Evolutionary conservation across 2,797 vertebrate genomes (phyloP).

Genomic region (Lacerta bilineata): DNA sequence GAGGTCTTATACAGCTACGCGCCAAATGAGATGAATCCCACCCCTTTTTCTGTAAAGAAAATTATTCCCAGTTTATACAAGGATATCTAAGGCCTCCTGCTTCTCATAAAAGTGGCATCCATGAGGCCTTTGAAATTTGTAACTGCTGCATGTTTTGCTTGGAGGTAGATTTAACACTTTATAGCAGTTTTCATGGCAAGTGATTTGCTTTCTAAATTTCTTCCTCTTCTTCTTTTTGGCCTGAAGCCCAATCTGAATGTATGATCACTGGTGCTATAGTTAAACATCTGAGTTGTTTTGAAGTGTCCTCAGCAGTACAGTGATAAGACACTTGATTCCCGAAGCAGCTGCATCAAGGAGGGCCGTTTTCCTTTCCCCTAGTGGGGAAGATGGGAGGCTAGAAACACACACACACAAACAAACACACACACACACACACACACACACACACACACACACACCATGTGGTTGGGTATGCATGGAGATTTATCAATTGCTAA

Average conservation of each 20-base stretch:
- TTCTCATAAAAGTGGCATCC: slow-evolving; percentile 82
- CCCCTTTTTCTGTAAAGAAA: slow-evolving; percentile 63
- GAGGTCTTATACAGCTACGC: slow-evolving; percentile 49
- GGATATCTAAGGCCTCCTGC: slow-evolving; percentile 80
- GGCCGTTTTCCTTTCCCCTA: slow-evolving; percentile 76
- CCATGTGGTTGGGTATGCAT: background rate
- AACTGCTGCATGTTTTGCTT: slow-evolving; percentile 83
- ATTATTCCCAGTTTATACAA: slow-evolving; percentile 81
- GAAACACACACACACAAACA: background rate
- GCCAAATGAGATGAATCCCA: slow-evolving; percentile 73
- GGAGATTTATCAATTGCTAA: slow-evolving; percentile 23
- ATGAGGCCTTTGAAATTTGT: slow-evolving; percentile 86
- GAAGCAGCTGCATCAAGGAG: slow-evolving; percentile 64
- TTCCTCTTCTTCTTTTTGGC: slow-evolving; percentile 71
- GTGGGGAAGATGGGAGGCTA: slow-evolving; percentile 73
- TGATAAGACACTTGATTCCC: slow-evolving; percentile 74
- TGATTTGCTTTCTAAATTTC: slow-evolving; percentile 67
- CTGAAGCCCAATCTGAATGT: slow-evolving; percentile 83
- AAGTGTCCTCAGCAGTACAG: slow-evolving; percentile 78
- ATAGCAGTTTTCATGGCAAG: slow-evolving; percentile 79
- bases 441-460: no score
- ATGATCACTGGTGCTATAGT: slow-evolving; percentile 84
- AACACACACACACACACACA: accelerated
- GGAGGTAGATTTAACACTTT: slow-evolving; percentile 82
- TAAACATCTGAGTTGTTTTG: slow-evolving; percentile 85